Conservation (phyloP, 2,888 invertebrate species). For the Noctua pronuba region DNA sequence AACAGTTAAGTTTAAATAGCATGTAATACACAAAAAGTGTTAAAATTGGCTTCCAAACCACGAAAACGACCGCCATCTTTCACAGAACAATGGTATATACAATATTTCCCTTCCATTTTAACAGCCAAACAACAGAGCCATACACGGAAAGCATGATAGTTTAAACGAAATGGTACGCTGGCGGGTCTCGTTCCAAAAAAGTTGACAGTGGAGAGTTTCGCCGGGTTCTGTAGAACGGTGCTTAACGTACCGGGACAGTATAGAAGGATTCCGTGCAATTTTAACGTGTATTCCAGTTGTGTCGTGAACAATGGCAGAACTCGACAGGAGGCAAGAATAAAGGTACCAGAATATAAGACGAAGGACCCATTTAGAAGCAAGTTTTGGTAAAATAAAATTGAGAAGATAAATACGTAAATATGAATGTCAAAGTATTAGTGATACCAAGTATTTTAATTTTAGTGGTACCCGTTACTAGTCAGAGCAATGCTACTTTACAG, state of each 20-base stretch:
- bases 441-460: not conserved
- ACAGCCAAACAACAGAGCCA: not conserved
- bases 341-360: not conserved
- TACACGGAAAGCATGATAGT: conserved; percentile 7
- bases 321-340: not conserved
- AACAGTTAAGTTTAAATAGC: not conserved
- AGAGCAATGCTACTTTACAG: not conserved
- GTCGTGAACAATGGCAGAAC: conserved; percentile 18
- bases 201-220: conserved; percentile 6
- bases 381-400: not conserved
- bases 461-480: not conserved
- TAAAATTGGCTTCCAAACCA: not conserved
- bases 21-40: not conserved
- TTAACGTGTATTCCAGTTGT: conserved; percentile 28
- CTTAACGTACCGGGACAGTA: conserved; percentile 17
- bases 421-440: not conserved
- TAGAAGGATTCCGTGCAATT: conserved; percentile 33
- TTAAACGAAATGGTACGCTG: conserved; percentile 18
- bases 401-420: not conserved
- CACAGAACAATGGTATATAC: not conserved
- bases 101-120: conserved; percentile 4
- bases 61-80: not conserved
- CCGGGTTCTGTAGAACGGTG: conserved; percentile 17
- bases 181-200: conserved; percentile 27
- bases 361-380: not conserved